These are phyloP conservation scores for Gila orcuttii DNA, from an alignment of 2,113 vertebrate species.

Conservation along the genomic window DNA sequence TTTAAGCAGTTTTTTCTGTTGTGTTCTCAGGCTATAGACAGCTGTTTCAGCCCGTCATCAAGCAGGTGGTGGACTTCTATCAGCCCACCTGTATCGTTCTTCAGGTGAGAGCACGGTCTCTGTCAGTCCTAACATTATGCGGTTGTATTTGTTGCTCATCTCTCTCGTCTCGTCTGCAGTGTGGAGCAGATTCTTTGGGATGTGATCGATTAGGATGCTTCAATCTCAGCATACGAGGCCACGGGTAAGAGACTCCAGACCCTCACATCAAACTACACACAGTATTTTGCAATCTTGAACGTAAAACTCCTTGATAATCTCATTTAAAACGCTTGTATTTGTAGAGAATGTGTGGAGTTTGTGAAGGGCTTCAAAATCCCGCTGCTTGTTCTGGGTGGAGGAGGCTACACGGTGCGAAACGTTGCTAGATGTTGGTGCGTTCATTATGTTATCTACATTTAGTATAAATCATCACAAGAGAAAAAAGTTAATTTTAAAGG, in stretches of 20 bases:
- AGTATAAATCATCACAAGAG: not conserved
- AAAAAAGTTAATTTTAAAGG: not conserved
- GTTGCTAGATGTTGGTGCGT: conserved; percentile 96
- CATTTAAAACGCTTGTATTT: conserved; percentile 14
- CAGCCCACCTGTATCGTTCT: conserved; percentile 98
- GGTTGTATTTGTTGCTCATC: not conserved
- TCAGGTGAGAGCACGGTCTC: conserved; percentile 79
- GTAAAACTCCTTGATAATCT: not conserved
- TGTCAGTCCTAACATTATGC: not conserved
- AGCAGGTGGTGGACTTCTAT: conserved; percentile 97
- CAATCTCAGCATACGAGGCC: conserved; percentile 98
- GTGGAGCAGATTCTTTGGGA: conserved; percentile 95
- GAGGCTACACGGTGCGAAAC: conserved; percentile 96
- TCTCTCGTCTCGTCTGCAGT: conserved; percentile 73
- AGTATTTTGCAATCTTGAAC: too few relatives aligned
- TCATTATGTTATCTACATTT: not conserved
- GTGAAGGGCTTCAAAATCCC: conserved; percentile 98
- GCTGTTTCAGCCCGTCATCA: conserved; percentile 97
- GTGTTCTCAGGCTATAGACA: conserved; percentile 90
- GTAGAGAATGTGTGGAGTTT: conserved; percentile 96
- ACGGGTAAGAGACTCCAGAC: conserved; percentile 80
- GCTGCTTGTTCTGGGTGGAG: conserved; percentile 93
- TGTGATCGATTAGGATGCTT: conserved; percentile 97
- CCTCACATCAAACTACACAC: not conserved
- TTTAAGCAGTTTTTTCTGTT: conserved; percentile 37